Evolutionary conservation across 2,888 invertebrate species (phyloP).

Genomic region (Hydraecia micacea): DNA sequence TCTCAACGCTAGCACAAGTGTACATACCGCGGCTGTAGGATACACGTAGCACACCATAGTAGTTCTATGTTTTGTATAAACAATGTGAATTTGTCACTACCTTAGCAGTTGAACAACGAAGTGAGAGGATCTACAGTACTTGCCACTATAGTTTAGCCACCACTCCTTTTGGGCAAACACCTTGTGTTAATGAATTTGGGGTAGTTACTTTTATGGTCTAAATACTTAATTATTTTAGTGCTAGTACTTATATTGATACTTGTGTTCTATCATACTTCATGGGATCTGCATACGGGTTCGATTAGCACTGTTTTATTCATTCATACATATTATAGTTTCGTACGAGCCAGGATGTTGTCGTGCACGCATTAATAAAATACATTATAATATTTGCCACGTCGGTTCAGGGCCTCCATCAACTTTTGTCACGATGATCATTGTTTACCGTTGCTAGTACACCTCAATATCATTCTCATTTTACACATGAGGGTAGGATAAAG

Average conservation of each 20-base stretch:
- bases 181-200: conserved; percentile 56
- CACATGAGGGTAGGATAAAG: conserved; percentile 35
- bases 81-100: conserved; percentile 18
- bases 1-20: conserved; percentile 72
- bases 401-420: conserved; percentile 32
- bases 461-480: conserved; percentile 35
- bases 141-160: conserved; percentile 39
- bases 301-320: conserved; percentile 35
- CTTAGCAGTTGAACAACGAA: conserved; percentile 55
- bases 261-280: conserved; percentile 25
- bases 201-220: conserved; percentile 32
- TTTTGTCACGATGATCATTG: conserved; percentile 42
- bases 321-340: conserved; percentile 26
- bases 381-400: conserved; percentile 43
- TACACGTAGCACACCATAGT: conserved; percentile 65
- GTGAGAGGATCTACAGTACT: conserved; percentile 78
- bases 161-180: conserved; percentile 37
- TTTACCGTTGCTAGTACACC: conserved; percentile 51
- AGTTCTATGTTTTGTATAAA: conserved; percentile 53
- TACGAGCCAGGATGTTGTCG: conserved; percentile 36
- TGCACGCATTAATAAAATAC: conserved; percentile 51
- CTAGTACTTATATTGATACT: conserved; percentile 26
- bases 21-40: conserved; percentile 68
- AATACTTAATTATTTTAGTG: conserved; percentile 26
- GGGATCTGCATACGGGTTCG: conserved; percentile 32